phyloP scores from a whole-genome alignment of 2,113 vertebrate species.

The Strigops habroptila region DNA sequence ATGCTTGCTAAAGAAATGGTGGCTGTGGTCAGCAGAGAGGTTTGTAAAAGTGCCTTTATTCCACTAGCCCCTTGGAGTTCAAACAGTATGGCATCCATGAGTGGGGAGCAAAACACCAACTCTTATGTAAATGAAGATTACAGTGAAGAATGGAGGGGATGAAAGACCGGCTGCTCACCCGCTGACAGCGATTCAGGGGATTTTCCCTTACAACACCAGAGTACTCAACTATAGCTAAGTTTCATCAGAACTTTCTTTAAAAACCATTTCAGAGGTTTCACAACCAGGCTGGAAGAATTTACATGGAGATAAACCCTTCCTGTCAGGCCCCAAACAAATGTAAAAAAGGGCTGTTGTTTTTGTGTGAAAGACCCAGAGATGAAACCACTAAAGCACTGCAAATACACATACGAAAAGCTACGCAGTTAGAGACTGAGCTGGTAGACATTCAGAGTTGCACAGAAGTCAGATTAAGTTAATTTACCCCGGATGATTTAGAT shows the following conservation, averaged over 20 bases:
- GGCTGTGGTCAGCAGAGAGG: neutral
- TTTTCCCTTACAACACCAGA: neutral
- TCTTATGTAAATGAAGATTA: slow-evolving; percentile 59
- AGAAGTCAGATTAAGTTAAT: neutral
- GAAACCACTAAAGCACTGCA: neutral
- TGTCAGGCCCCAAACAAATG: neutral
- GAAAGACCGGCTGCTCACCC: neutral
- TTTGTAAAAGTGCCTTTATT: neutral
- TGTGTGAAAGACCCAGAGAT: neutral
- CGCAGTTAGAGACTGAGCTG: neutral
- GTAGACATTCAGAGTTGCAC: neutral
- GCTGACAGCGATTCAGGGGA: neutral
- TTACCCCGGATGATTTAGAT: neutral
- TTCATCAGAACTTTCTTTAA: neutral
- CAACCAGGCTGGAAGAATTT: neutral
- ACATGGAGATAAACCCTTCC: neutral
- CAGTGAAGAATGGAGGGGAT: slow-evolving; percentile 22
- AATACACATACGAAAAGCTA: neutral
- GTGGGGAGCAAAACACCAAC: neutral
- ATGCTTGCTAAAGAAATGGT: neutral
- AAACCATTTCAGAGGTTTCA: neutral
- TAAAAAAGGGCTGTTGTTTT: neutral
- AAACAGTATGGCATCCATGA: slow-evolving; percentile 9
- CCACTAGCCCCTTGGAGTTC: neutral
- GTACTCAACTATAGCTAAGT: neutral